phyloP scores from a whole-genome alignment of 2,888 invertebrate species.

The Coenonympha arcania region DNA sequence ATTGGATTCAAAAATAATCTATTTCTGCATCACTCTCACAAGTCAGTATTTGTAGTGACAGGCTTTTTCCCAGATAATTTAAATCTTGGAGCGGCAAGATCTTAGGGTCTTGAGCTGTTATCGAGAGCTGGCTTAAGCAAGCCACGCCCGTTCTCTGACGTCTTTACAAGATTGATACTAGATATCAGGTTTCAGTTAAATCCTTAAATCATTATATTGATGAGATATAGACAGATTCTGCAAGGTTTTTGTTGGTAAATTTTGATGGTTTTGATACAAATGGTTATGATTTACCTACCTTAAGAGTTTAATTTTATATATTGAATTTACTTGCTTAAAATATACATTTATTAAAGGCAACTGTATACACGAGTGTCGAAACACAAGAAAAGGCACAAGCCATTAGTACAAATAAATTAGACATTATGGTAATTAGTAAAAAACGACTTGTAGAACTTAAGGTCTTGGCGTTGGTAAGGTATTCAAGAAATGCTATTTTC shows the following conservation, averaged over 20 bases:
- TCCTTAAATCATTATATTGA: constrained; percentile 12
- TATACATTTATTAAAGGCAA: no score
- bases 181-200: constrained; percentile 11
- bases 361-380: no score
- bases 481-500: no score
- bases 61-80: constrained; percentile 16
- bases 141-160: constrained; percentile 25
- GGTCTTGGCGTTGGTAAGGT: no score
- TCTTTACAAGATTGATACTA: constrained; percentile 14
- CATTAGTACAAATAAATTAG: no score
- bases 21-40: constrained; percentile 12
- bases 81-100: constrained; percentile 30
- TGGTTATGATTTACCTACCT: no score
- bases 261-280: no score
- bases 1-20: constrained; percentile 3
- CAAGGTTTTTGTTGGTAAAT: not conserved
- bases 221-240: not conserved
- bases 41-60: constrained; percentile 21
- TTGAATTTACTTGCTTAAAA: no score
- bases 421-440: no score
- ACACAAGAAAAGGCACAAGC: no score
- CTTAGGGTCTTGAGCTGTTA: constrained; percentile 22
- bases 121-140: constrained; percentile 27
- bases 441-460: no score
- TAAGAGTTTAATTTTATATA: no score